phyloP scores from a whole-genome alignment of 2,888 invertebrate genomes.

The Perizoma flavofasciatum region DNA sequence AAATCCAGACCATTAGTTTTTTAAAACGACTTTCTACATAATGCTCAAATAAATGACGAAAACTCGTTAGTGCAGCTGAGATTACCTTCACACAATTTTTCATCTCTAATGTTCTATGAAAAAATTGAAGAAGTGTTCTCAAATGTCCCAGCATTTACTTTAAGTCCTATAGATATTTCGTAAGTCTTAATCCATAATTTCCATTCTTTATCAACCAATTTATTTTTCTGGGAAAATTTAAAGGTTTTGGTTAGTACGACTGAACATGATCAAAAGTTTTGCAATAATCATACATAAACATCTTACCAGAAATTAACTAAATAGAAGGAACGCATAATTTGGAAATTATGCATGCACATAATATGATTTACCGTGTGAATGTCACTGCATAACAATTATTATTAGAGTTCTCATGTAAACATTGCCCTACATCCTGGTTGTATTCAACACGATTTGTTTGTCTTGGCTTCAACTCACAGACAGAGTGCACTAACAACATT shows the following conservation, averaged over 20 bases:
- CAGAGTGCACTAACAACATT: no score
- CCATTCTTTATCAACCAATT: no score
- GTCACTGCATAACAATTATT: constrained; percentile 10
- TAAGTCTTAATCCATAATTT: no score
- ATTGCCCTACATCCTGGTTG: constrained; percentile 7
- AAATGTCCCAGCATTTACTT: no score
- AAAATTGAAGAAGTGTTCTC: background rate
- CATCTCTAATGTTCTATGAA: constrained; percentile 12
- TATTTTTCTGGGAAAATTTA: no score
- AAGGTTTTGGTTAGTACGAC: no score
- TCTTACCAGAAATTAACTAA: constrained; percentile 6
- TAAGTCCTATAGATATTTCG: no score
- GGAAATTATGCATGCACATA: background rate
- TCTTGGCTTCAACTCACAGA: background rate
- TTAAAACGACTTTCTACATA: constrained; percentile 46
- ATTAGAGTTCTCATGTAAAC: constrained; percentile 11
- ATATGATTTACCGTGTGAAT: constrained; percentile 19
- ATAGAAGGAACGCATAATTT: constrained; percentile 17
- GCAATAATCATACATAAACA: background rate
- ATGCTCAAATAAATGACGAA: constrained; percentile 39
- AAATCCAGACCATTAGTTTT: constrained; percentile 39
- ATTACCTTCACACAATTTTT: constrained; percentile 7
- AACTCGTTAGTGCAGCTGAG: constrained; percentile 12
- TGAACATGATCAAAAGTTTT: no score
- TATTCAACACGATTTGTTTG: background rate